Percentiles rank a stretch among this genome's conserved stretches.
phyloP scores from a whole-genome alignment of 1,140 invertebrate species.

The Bombus picipes region DNA sequence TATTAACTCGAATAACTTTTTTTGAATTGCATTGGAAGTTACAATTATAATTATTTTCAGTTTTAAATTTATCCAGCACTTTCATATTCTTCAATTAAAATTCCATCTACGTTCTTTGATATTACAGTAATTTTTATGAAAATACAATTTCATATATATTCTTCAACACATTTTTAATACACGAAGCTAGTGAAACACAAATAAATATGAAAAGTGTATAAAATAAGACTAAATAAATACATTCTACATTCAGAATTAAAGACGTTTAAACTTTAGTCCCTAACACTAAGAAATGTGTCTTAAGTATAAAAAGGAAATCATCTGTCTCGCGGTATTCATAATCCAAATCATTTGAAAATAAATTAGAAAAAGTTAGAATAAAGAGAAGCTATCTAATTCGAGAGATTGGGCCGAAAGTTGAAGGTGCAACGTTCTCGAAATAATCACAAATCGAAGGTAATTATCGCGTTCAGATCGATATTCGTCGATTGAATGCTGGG shows the following conservation, averaged over 20 bases:
- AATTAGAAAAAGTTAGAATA: background rate
- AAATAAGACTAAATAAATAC: too few relatives aligned
- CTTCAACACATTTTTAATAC: too few relatives aligned
- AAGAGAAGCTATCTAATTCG: background rate
- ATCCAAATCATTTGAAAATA: background rate
- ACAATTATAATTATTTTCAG: background rate
- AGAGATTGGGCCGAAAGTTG: background rate
- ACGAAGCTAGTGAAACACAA: too few relatives aligned
- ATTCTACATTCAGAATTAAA: too few relatives aligned
- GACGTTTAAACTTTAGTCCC: too few relatives aligned
- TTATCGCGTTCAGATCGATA: constrained; percentile 6
- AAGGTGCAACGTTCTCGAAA: constrained; percentile 6
- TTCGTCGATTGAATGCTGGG: background rate
- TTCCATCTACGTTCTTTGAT: background rate
- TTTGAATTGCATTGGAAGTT: background rate
- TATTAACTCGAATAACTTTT: background rate
- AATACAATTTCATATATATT: background rate
- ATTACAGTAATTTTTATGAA: background rate
- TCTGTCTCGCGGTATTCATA: background rate
- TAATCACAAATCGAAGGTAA: constrained; percentile 42
- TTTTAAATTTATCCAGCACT: background rate
- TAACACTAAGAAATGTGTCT: too few relatives aligned
- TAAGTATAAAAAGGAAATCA: background rate
- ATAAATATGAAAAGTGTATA: too few relatives aligned
- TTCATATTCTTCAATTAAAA: background rate